Evolutionary conservation across 2,797 vertebrate species (phyloP), one percentile per base, ranked within the genome.

Genomic region (Champsocephalus esox): DNA sequence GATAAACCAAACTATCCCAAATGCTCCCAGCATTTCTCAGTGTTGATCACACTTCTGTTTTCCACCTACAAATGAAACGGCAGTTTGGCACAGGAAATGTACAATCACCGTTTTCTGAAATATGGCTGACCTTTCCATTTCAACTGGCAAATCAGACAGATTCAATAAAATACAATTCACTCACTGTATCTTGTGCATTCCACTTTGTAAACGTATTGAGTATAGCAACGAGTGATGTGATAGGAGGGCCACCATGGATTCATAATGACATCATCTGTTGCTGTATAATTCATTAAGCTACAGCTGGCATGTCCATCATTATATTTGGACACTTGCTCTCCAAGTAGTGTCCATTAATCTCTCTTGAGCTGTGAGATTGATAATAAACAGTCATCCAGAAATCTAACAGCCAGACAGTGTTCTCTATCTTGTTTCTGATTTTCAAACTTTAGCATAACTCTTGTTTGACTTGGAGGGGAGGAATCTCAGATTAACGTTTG

Each of bases 301-400:
- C 78, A 61, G 80, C 87, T 87, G 87, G 70, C 66, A 34, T 83
- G 84, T 77, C 74, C 65, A 75, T 85, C 84, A 82, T 88, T 88
- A 91, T 86, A 91, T 94, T 91, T 90, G 84, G 92, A 94, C 85
- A 88, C 74, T 88, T 85, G 77, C 86, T 88, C 79, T 84, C 77
- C 73, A 88, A 85, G 77, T 79, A 52, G 74, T 9, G 66, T 57
- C 6, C 58, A 89, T 91, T 75, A 73, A 88, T 90, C 89, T 88
- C 74, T 79, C 64, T 5, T 44, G 65, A 73, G 77, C 81, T 55
- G 61, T 44, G 46, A 72, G 80, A 60, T 45, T 83, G 81, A 92
- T 87, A 82, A 89, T 87, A 92, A 90, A 92, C 89, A 91, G 82
- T 67, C 64, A 48, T 51, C 72, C 61, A 77, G 41, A 78, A 87